Conservation (phyloP, 2,888 invertebrate genomes). For the Glaucopsyche alexis region DNA sequence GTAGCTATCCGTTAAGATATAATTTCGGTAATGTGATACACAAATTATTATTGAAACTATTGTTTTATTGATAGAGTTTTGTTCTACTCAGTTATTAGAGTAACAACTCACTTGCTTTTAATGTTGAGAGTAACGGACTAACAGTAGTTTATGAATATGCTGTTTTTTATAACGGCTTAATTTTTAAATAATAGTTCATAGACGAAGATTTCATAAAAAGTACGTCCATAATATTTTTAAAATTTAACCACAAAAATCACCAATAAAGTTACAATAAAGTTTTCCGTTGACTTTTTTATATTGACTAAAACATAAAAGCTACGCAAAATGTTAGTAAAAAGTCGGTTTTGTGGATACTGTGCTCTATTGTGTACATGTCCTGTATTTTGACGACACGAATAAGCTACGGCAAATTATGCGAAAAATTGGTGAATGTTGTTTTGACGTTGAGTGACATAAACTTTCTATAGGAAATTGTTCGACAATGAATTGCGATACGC, state of each 20-base stretch:
- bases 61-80: slow-evolving; percentile 22
- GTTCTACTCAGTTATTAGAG: slow-evolving; percentile 11
- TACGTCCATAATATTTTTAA: neutral
- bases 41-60: slow-evolving; percentile 32
- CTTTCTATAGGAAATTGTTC: slow-evolving; percentile 70
- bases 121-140: neutral
- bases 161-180: neutral
- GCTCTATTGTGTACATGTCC: slow-evolving; percentile 15
- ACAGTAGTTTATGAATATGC: neutral
- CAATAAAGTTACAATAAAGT: neutral
- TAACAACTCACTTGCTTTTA: slow-evolving; percentile 3
- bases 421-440: slow-evolving; percentile 58
- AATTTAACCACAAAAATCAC: neutral
- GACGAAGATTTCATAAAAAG: neutral
- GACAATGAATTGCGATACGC: slow-evolving; percentile 44
- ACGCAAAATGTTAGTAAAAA: neutral
- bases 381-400: slow-evolving; percentile 48
- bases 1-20: slow-evolving; percentile 58
- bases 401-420: slow-evolving; percentile 62
- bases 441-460: slow-evolving; percentile 76
- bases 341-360: neutral
- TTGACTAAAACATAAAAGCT: neutral
- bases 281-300: neutral
- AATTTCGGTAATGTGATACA: slow-evolving; percentile 47
- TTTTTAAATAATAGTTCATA: neutral